Percentiles rank a stretch among this genome's conserved stretches.
Evolutionary conservation across 2,797 vertebrate species (phyloP).

Genomic region (Hypotaenidia philippensis): DNA sequence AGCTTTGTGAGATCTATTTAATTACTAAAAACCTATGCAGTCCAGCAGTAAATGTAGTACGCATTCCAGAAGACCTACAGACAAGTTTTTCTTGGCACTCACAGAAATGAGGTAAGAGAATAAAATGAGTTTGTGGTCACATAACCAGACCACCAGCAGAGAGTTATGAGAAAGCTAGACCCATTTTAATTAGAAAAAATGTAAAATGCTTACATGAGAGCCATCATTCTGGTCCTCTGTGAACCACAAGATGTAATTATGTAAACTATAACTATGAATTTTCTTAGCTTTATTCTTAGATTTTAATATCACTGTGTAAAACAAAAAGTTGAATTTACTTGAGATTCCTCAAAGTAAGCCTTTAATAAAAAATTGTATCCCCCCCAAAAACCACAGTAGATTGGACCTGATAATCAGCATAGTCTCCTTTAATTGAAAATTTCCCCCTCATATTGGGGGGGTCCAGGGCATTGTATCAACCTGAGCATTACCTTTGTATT

Average conservation of each 20-base stretch:
- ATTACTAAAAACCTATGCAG: slow-evolving; percentile 35
- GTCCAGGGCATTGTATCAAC: not conserved
- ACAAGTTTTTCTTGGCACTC: slow-evolving; percentile 65
- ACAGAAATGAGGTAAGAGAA: slow-evolving; percentile 70
- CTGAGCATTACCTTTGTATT: not conserved
- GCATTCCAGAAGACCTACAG: slow-evolving; percentile 61
- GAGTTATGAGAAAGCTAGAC: slow-evolving; percentile 44
- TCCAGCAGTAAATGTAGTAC: slow-evolving; percentile 40
- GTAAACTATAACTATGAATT: not conserved
- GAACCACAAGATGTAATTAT: slow-evolving; percentile 12
- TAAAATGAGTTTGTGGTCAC: slow-evolving; percentile 60
- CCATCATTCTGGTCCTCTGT: slow-evolving; percentile 5
- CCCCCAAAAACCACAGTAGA: not conserved
- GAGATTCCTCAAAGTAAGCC: not conserved
- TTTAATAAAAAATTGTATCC: not conserved
- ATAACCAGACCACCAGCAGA: slow-evolving; percentile 59
- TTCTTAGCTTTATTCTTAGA: slow-evolving; percentile 10
- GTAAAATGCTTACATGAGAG: slow-evolving; percentile 10
- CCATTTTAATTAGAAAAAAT: slow-evolving; percentile 50
- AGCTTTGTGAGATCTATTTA: not conserved
- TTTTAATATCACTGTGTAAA: not conserved
- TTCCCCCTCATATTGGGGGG: not conserved
- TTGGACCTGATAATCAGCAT: not conserved
- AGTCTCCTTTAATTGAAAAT: not conserved
- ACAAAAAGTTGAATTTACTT: not conserved